These are phyloP conservation scores for Apteryx mantelli DNA, from an alignment of 2,113 vertebrate species.

Conservation along the genomic window DNA sequence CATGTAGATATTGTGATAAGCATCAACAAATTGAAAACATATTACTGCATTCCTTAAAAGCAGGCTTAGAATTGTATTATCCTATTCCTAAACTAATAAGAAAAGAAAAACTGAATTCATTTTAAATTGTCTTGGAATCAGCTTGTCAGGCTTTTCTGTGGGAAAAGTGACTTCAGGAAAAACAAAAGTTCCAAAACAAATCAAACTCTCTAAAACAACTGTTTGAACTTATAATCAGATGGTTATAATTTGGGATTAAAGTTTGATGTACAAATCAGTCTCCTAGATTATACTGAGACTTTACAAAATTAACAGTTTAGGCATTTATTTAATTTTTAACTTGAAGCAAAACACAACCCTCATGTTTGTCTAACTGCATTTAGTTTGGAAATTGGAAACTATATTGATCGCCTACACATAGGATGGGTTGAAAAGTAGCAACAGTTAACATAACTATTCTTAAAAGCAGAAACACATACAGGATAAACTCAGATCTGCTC, in stretches of 20 bases:
- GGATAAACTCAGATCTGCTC: not conserved
- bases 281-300: not conserved
- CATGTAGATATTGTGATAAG: not conserved
- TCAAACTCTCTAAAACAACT: not conserved
- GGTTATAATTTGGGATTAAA: too few species aligned
- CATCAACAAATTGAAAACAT: not conserved
- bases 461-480: not conserved
- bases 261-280: not conserved
- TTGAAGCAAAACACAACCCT: not conserved
- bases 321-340: not conserved
- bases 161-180: not conserved
- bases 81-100: not conserved
- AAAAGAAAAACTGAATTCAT: not conserved
- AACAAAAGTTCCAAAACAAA: not conserved
- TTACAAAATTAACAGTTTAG: not conserved
- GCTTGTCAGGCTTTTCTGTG: not conserved
- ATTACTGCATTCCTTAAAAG: not conserved
- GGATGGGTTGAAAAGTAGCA: not conserved
- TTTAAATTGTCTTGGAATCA: not conserved
- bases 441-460: not conserved
- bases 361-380: not conserved
- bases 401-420: not conserved
- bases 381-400: constrained; percentile 9
- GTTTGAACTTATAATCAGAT: not conserved
- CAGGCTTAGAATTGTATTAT: not conserved